phyloP scores from a whole-genome alignment of 2,113 vertebrate genomes.

The Nesogale talazaci region DNA sequence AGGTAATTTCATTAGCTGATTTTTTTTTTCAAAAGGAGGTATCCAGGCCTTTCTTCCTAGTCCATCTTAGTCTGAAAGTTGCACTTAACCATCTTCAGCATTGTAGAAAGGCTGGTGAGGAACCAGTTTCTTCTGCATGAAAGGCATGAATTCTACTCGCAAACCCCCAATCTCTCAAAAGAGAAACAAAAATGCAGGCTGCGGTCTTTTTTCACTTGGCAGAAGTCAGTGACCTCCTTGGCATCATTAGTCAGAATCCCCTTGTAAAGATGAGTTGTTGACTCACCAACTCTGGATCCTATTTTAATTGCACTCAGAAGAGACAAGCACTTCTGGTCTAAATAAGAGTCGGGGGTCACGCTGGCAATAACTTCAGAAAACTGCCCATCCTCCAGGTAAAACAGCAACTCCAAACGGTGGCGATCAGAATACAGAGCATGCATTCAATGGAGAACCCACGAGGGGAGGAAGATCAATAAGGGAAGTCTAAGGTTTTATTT shows the following conservation, averaged over 20 bases:
- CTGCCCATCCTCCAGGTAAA: neutral
- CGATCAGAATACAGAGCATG: neutral
- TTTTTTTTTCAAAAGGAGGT: neutral
- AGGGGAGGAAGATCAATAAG: neutral
- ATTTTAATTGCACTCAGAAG: neutral
- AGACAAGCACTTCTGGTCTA: neutral
- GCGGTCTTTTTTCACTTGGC: too few relatives aligned
- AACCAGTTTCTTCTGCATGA: neutral
- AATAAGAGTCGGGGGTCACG: neutral
- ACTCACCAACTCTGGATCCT: neutral
- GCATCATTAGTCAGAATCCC: too few relatives aligned
- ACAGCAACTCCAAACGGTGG: neutral
- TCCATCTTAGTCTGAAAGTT: neutral
- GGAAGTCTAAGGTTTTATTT: neutral
- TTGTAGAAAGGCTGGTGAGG: neutral
- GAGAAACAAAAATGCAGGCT: too few relatives aligned
- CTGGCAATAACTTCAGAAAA: neutral
- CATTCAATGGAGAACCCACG: neutral
- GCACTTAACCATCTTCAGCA: neutral
- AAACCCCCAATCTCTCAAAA: neutral
- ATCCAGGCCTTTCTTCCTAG: neutral
- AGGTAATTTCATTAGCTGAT: neutral
- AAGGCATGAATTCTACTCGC: neutral
- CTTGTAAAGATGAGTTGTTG: neutral
- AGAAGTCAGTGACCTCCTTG: too few relatives aligned